Evolutionary conservation across 1,140 invertebrate species (phyloP), one percentile per base, ranked within the genome.

Genomic region (Phenacoccus solenopsis): DNA sequence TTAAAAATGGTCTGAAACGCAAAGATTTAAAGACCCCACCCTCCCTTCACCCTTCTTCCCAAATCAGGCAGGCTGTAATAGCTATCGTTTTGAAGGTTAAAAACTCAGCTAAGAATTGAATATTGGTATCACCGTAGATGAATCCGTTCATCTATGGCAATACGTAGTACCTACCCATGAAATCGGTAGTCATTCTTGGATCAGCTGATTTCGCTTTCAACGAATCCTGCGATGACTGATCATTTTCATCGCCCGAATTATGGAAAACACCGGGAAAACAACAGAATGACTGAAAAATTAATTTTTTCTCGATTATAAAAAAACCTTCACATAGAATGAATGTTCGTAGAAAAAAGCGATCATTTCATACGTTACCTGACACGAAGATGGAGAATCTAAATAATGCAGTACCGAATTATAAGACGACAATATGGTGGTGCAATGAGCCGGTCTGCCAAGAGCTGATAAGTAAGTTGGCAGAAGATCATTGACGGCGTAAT

Each of bases 241-340:
- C 59, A 27, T 64, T 64, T 64, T 64, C 59, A 16, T 64, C 59
- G 2, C 59, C 59, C 10, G 59, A 64, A 64, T 64, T 64, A 27
- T 64, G 59, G 25, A 64, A 64, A 9, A 64, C 25, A 3, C 59
- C 25, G 21, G 59, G 21, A 25, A 64, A 64, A 24, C 59, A 64
- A 16, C 59, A 64, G 25, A 64, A 64, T 16, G 59, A 64, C 25
- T 64, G 38, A 16, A 2, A 2, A 49, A 32, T 7, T 7, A n/a
- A n/a, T n/a, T n/a, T n/a, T n/a, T n/a, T n/a, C n/a, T n/a, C n/a
- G n/a, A n/a, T n/a, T n/a, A n/a, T n/a, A n/a, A n/a, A n/a, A n/a
- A n/a, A n/a, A n/a, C n/a, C n/a, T n/a, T n/a, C n/a, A n/a, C n/a
- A n/a, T n/a, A n/a, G n/a, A n/a, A n/a, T n/a, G n/a, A n/a, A n/a